phyloP scores from a whole-genome alignment of 2,797 vertebrate genomes.

The Acrossocheilus wenchowensis region DNA sequence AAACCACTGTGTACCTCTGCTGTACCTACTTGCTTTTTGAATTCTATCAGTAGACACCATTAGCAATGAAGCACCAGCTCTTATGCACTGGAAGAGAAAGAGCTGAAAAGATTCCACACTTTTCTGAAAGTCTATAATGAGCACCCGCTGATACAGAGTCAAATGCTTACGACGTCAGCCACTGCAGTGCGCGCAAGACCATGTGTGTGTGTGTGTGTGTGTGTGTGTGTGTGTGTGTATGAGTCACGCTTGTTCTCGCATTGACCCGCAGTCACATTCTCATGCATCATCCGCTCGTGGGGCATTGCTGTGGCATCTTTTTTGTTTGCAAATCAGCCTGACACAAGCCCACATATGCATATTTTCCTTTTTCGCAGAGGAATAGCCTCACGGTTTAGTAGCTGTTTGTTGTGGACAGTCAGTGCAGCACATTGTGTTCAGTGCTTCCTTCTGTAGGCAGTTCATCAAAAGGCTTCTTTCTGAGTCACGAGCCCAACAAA shows the following conservation, averaged over 20 bases:
- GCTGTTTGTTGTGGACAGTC: constrained; percentile 1
- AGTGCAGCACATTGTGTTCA: constrained; percentile 30
- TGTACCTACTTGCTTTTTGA: background rate
- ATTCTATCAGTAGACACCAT: constrained; percentile 37
- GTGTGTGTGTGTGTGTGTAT: constrained; percentile 15
- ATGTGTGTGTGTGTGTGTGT: constrained; percentile 7
- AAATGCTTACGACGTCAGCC: constrained; percentile 51
- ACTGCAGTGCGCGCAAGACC: constrained; percentile 33
- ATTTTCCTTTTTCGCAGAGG: constrained; percentile 26
- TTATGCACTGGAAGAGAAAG: constrained; percentile 1
- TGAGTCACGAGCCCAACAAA: constrained; percentile 42
- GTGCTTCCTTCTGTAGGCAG: constrained; percentile 27
- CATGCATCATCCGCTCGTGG: constrained; percentile 54
- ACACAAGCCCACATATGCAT: constrained; percentile 47
- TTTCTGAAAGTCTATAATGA: background rate
- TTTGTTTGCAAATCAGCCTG: constrained; percentile 51
- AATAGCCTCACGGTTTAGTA: constrained; percentile 13
- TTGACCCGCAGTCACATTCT: constrained; percentile 52
- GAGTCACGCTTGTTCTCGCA: constrained; percentile 3
- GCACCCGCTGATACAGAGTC: constrained; percentile 18
- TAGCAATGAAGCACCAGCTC: constrained; percentile 32
- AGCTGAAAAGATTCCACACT: constrained; percentile 9
- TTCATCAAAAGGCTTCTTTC: constrained; percentile 51
- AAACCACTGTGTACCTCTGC: background rate
- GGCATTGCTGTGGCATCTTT: constrained; percentile 37